Evolutionary conservation across 2,888 invertebrate genomes (phyloP), one percentile per base, ranked within the genome.

Genomic region (Octonoba sinensis): DNA sequence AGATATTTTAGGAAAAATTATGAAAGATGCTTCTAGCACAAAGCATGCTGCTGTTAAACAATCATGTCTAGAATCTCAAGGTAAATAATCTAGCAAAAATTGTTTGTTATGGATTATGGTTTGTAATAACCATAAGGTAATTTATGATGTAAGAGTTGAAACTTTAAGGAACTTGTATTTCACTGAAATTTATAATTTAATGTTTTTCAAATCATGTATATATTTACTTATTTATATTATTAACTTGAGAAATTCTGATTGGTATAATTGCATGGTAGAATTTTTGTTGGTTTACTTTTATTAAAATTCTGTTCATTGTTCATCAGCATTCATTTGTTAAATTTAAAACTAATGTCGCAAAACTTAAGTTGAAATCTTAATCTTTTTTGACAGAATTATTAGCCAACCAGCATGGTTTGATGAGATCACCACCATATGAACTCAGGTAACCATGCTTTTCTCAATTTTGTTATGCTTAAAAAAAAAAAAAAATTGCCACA

Each of bases 31-130:
- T 83, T 92, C 92, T 69, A 93, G 93, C 86, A 92, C 93, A 44
- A 96, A 95, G 89, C 90, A 93, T 86, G 91, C 92, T 78, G 91
- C 91, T 85, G 89, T 96, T 86, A 92, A 93, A 87, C 93, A 94
- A 90, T 92, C 94, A 86, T 94, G 95, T 87, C 95, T 95, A 90
- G 94, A 95, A 90, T 95, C 95, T 85, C 91, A 94, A 88, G 95
- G 96, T 96, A 91, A 90, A 89, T 87, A 79, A 27, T 83, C 83
- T 82, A 82, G n/a, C 75, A 56, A 22, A 27, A 49, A 24, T 73
- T 46, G 71, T 75, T 47, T 47, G 57, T 16, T 16, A n/a, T 24
- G 6, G 3, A 36, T 36, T 36, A n/a, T n/a, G n/a, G n/a, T n/a
- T n/a, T n/a, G n/a, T n/a, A n/a, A n/a, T n/a, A 36, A 6, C 8